These are phyloP conservation scores for Rhegmatorhina hoffmannsi DNA, from an alignment of 2,113 vertebrate genomes.

Conservation along the genomic window DNA sequence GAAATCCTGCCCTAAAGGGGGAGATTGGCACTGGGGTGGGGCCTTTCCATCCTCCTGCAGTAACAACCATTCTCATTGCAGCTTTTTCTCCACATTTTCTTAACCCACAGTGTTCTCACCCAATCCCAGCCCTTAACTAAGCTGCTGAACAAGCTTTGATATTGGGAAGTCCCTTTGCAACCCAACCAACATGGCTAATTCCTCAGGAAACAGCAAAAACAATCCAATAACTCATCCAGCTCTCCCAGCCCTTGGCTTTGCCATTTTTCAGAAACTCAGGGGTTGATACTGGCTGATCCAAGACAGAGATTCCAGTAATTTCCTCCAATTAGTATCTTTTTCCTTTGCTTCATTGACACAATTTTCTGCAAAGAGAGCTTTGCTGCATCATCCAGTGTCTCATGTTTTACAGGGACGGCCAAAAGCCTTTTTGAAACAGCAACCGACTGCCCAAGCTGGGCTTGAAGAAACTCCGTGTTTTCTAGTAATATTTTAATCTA, in stretches of 20 bases:
- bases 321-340: conserved; percentile 40
- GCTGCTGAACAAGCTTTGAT: not conserved
- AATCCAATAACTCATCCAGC: not conserved
- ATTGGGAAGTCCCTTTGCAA: not conserved
- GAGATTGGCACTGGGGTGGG: fast-evolving
- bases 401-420: not conserved
- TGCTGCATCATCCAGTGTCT: not conserved
- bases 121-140: not conserved
- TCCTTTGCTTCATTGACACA: not conserved
- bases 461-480: not conserved
- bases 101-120: not conserved
- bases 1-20: not conserved
- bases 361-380: not conserved
- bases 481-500: not conserved
- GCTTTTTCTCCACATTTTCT: not conserved
- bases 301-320: conserved; percentile 24
- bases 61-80: not conserved
- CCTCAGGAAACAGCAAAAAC: conserved; percentile 47
- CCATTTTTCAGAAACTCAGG: not conserved
- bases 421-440: not conserved
- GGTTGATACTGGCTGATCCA: not conserved
- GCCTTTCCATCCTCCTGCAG: not conserved
- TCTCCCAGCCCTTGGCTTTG: not conserved
- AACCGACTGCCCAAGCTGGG: not conserved
- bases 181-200: not conserved